phyloP scores from a whole-genome alignment of 1,140 invertebrate species.

The Whitmania pigra region DNA sequence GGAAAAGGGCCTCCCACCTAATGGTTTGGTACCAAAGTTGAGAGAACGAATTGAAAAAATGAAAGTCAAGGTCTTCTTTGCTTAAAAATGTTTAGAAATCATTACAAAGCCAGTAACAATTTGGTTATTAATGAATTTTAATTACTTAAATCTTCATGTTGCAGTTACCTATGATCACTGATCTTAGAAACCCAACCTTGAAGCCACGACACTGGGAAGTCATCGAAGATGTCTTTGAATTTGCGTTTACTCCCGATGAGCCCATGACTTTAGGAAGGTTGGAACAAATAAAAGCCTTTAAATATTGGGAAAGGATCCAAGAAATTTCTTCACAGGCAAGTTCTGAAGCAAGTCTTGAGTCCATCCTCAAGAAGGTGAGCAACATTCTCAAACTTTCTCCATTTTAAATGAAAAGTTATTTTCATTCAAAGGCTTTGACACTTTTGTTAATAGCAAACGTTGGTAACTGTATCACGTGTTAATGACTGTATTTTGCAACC shows the following conservation, averaged over 20 bases:
- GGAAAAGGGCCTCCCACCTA: slow-evolving; percentile 53
- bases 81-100: no score
- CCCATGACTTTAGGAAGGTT: slow-evolving; percentile 41
- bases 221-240: slow-evolving; percentile 38
- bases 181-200: slow-evolving; percentile 40
- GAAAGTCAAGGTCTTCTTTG: slow-evolving; percentile 40
- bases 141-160: no score
- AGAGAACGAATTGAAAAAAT: slow-evolving; percentile 41
- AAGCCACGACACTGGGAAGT: slow-evolving; percentile 41
- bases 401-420: no score
- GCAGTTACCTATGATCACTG: slow-evolving; percentile 45
- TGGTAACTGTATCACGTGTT: background rate
- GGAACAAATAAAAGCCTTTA: slow-evolving; percentile 51
- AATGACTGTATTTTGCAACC: no score
- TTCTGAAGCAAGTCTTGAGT: slow-evolving; percentile 65
- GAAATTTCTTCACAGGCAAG: slow-evolving; percentile 70
- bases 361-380: slow-evolving; percentile 58
- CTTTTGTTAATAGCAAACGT: no score
- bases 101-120: no score
- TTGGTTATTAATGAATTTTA: no score
- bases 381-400: background rate
- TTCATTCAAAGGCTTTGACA: no score
- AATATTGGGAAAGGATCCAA: slow-evolving; percentile 57
- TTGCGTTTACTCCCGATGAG: slow-evolving; percentile 36
- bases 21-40: slow-evolving; percentile 38